Percentiles rank a stretch among this genome's conserved stretches.
Evolutionary conservation across 2,888 invertebrate genomes (phyloP).

Genomic region (Idaea straminata): DNA sequence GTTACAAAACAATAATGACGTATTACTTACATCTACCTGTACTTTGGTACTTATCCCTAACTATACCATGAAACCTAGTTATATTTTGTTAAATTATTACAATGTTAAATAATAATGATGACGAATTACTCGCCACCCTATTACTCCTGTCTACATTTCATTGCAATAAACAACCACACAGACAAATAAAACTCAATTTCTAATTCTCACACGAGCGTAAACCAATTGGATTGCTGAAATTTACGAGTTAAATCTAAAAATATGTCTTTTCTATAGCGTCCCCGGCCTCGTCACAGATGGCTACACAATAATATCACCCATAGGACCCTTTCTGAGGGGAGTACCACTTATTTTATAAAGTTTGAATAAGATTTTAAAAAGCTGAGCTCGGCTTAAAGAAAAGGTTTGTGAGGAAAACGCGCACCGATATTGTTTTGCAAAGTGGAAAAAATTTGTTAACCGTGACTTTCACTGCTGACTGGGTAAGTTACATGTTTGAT

Average conservation of each 20-base stretch:
- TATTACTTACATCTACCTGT: constrained; percentile 3
- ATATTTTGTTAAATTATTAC: neutral
- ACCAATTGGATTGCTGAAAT: constrained; percentile 76
- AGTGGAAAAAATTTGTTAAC: constrained; percentile 40
- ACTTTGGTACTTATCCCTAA: constrained; percentile 4
- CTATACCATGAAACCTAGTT: too few species aligned
- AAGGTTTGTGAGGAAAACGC: constrained; percentile 49
- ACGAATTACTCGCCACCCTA: constrained; percentile 8
- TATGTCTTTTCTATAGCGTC: constrained; percentile 75
- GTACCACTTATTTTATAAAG: constrained; percentile 74
- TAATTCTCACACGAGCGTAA: constrained; percentile 77
- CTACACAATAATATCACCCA: constrained; percentile 73
- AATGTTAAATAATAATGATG: constrained; percentile 20
- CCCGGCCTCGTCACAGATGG: constrained; percentile 73
- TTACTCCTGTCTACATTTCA: constrained; percentile 22
- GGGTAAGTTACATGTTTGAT: constrained; percentile 5
- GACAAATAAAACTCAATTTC: constrained; percentile 65
- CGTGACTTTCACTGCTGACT: constrained; percentile 26
- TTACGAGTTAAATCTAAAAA: constrained; percentile 79
- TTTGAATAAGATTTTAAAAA: constrained; percentile 80
- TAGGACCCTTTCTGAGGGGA: constrained; percentile 62
- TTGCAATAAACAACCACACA: constrained; percentile 61
- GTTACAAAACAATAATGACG: too few species aligned
- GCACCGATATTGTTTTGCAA: constrained; percentile 45
- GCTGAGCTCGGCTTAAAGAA: constrained; percentile 58